These are phyloP conservation scores for Cataglyphis albicans DNA, from an alignment of 2,888 invertebrate genomes.

Conservation along the genomic window DNA sequence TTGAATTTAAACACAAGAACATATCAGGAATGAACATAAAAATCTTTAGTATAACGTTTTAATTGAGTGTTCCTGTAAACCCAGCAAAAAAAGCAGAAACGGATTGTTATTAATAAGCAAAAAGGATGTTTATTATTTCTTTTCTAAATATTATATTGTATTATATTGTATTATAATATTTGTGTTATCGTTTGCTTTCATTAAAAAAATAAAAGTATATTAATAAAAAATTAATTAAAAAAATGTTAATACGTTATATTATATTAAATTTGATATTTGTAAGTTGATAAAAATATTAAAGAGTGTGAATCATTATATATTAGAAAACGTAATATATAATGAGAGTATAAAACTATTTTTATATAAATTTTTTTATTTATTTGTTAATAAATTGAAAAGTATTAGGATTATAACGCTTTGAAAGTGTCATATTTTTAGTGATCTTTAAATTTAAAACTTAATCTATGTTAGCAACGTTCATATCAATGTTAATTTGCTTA, in stretches of 20 bases:
- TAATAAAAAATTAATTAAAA: constrained; percentile 1
- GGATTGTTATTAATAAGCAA: constrained; percentile 15
- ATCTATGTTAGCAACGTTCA: background rate
- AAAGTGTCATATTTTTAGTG: background rate
- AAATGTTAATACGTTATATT: background rate
- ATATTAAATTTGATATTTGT: background rate
- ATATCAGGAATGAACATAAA: constrained; percentile 28
- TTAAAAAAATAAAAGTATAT: background rate
- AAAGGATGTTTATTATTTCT: constrained; percentile 52
- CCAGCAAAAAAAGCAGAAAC: constrained; percentile 55
- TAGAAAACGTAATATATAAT: background rate
- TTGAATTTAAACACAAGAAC: constrained; percentile 31
- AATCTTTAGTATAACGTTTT: constrained; percentile 24
- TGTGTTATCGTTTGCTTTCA: background rate
- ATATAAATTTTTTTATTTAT: constrained; percentile 5
- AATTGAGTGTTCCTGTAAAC: constrained; percentile 33
- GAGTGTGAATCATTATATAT: background rate
- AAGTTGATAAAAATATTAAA: background rate
- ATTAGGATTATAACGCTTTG: background rate
- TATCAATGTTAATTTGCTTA: background rate
- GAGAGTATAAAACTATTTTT: background rate
- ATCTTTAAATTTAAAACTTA: constrained; percentile 23
- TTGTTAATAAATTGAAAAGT: constrained; percentile 4
- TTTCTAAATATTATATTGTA: background rate
- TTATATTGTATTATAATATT: background rate